A percentile compares a stretch with the other conserved stretches of the same genome.
Evolutionary conservation across 2,113 vertebrate species (phyloP).

Genomic region (Tapirus terrestris): DNA sequence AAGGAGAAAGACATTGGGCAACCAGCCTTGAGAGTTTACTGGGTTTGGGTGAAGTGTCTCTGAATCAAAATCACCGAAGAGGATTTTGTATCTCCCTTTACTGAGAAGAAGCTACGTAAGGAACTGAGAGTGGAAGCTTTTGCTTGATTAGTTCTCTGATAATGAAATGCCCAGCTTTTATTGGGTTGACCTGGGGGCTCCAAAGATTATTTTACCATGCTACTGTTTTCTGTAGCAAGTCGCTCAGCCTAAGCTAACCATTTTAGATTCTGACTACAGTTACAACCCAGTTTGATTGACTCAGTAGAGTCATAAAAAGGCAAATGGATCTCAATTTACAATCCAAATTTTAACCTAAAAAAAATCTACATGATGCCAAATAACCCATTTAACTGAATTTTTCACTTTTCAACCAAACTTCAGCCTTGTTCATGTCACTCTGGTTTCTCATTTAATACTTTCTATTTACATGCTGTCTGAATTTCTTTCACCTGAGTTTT

Average conservation of each 20-base stretch:
- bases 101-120: not conserved
- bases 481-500: conserved; percentile 15
- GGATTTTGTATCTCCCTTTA: not conserved
- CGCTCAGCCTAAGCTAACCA: not conserved
- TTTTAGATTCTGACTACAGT: not conserved
- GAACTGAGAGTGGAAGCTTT: not conserved
- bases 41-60: not conserved
- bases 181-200: not conserved
- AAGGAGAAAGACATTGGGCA: not conserved
- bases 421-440: not conserved
- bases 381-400: conserved; percentile 65
- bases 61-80: not conserved
- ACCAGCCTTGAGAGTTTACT: not conserved
- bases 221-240: not conserved
- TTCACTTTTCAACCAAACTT: conserved; percentile 43
- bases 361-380: conserved; percentile 6
- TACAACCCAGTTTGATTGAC: not conserved
- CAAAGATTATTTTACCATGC: not conserved
- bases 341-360: conserved; percentile 24
- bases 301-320: not conserved
- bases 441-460: conserved; percentile 24
- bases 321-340: conserved; percentile 9
- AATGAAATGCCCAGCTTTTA: not conserved
- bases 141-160: not conserved
- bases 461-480: not conserved